Evolutionary conservation across 2,888 invertebrate genomes (phyloP), one percentile per base, ranked within the genome.

Genomic region (Choristoneura rosaceana): DNA sequence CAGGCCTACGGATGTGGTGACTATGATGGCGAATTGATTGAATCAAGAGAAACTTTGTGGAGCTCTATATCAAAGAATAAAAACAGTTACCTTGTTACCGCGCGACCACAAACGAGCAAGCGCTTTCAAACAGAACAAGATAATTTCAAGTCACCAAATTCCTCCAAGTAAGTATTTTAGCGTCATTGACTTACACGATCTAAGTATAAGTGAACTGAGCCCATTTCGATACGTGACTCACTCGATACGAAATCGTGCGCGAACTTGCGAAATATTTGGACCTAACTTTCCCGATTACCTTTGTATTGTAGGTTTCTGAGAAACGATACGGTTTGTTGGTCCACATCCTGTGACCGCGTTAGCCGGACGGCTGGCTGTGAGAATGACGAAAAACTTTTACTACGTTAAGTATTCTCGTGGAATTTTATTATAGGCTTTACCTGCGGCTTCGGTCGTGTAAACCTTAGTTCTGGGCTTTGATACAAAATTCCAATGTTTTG

Each of bases 181-280:
- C 55, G 60, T 60, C 60, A 60, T 60, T 33, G 33, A 25, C 38
- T 61, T 17, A 52, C 41, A 34, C 62, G 55, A n/a, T 34, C 38
- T 60, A 38, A 60, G 55, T 12, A 8, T 17, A 68, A 59, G 78
- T 81, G 83, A 82, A 83, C 83, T 86, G 82, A 82, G 85, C 85
- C 84, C 83, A 81, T 88, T 82, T 82, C 75, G 80, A 79, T 69
- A 76, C 76, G 80, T 89, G 90, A 90, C 79, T 90, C 89, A 89
- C 80, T 90, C 88, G 89, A 79, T 74, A 73, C 78, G 75, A 82
- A 84, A 84, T 81, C 80, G 80, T 76, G 80, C 76, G 84, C 83
- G 82, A 79, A 84, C 84, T 89, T 87, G 83, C 82, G 79, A 86
- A 87, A 86, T 81, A 71, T 80, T 74, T 71, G 76, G 76, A 75